Evolutionary conservation across 2,113 vertebrate species (phyloP), one percentile per base, ranked within the genome.

Genomic region (Anoplopoma fimbria): DNA sequence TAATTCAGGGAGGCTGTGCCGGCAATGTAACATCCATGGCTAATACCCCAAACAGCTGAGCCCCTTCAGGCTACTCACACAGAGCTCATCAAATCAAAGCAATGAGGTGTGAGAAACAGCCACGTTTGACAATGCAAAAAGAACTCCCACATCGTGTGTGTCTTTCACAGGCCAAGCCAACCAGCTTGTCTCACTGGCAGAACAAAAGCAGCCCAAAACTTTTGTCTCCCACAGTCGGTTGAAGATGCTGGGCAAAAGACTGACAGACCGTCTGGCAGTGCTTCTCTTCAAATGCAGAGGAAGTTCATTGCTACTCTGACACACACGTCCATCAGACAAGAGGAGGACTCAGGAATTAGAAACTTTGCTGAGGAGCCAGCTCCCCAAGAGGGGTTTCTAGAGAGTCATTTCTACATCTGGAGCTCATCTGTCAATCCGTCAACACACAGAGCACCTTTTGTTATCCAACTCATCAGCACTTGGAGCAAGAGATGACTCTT

Each of bases 31-130:
- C 51, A 80, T 61, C 76, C 42, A 21, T 65, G 42, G 19, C 58
- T 81, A 74, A 74, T 47, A 61, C 51, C 33, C 57, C 70, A 38
- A 88, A 81, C 84, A 88, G 84, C 82, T 77, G 80, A 87, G 74
- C 21, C 74, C 68, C 85, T 81, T 74, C 83, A 84, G 78, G 83
- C 71, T 75, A 82, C 36, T 81, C 69, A 82, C 67, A 64, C 49
- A 74, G n/a, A 77, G 62, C 67, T 86, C 79, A 86, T 80, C 70
- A 85, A 81, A 87, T 89, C 61, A 21, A 42, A 72, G 77, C 77
- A 69, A 87, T 74, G 64, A 81, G 76, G 73, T 81, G 75, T 89
- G 83, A 85, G 86, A 82, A 87, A 80, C 40, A 62, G 69, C 55
- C 33, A 27, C 2, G 17, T 86, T 69, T 71, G 40, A 87, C 67